These are phyloP conservation scores for Drosophila tsacasi DNA, from an alignment of 1,140 invertebrate genomes.

Conservation along the genomic window DNA sequence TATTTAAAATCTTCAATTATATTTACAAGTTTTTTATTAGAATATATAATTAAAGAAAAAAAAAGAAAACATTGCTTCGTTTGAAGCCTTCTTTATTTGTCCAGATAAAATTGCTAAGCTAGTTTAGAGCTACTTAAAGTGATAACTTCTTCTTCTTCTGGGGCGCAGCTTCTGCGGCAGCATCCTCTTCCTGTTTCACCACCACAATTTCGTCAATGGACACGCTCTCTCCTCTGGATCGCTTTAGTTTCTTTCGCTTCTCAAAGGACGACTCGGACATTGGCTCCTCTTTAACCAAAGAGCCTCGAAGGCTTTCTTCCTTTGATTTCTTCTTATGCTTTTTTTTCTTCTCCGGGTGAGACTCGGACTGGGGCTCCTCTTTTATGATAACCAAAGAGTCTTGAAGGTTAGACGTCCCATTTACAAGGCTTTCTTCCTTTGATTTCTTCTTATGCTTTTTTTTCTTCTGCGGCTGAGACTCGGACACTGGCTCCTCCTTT, in stretches of 20 bases:
- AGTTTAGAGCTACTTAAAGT: not conserved
- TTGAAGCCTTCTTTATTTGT: not conserved
- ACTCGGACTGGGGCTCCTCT: not conserved
- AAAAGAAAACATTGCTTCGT: not conserved
- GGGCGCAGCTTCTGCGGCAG: not conserved
- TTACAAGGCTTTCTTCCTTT: not conserved
- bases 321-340: conserved; percentile 10
- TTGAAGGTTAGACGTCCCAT: not conserved
- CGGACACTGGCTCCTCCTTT: not conserved
- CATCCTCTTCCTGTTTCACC: conserved; percentile 1
- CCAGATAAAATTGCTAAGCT: not conserved
- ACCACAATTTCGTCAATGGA: not conserved
- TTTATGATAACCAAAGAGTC: not conserved
- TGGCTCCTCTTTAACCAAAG: not conserved
- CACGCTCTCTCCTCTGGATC: not conserved
- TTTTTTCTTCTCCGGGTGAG: not conserved
- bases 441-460: conserved; percentile 16
- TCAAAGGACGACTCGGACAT: not conserved
- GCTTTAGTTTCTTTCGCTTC: conserved; percentile 15
- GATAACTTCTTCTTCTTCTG: conserved; percentile 13
- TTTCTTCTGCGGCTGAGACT: not conserved
- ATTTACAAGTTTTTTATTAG: conserved; percentile 5
- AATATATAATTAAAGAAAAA: not conserved
- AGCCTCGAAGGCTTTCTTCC: not conserved
- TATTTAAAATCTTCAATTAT: not conserved